Conservation (phyloP, 1,140 invertebrate species). For the Drosophila sucinea region DNA sequence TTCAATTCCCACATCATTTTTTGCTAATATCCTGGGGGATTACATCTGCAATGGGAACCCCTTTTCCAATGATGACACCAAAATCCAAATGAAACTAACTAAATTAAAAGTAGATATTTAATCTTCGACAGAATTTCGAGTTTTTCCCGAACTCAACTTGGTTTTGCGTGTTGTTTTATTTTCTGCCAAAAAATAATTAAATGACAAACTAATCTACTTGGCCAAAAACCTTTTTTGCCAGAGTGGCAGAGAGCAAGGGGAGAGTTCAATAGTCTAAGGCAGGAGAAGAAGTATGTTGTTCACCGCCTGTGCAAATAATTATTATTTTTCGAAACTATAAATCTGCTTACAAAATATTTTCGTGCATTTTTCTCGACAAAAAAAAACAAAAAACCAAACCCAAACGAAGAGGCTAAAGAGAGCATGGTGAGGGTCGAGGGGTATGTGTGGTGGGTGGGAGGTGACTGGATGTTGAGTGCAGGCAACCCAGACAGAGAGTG, state of each 20-base stretch:
- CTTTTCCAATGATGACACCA: slow-evolving; percentile 26
- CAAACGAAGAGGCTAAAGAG: slow-evolving; percentile 11
- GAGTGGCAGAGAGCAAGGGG: background rate
- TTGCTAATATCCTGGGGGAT: slow-evolving; percentile 54
- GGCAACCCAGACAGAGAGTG: slow-evolving; percentile 45
- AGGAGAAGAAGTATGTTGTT: slow-evolving; percentile 13
- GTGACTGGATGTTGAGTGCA: background rate
- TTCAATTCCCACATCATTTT: slow-evolving; percentile 44
- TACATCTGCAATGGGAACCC: slow-evolving; percentile 37
- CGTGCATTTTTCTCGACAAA: slow-evolving; percentile 57
- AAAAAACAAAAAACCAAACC: slow-evolving; percentile 24
- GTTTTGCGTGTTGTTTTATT: background rate
- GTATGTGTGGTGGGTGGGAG: background rate
- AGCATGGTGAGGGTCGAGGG: background rate
- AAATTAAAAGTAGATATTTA: slow-evolving; percentile 62
- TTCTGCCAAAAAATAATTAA: slow-evolving; percentile 71
- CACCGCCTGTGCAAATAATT: slow-evolving; percentile 73
- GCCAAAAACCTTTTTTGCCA: background rate
- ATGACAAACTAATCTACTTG: slow-evolving; percentile 74
- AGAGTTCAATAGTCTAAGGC: background rate
- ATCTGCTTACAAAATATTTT: slow-evolving; percentile 77
- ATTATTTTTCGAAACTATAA: slow-evolving; percentile 78
- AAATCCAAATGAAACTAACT: slow-evolving; percentile 64
- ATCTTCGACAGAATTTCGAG: slow-evolving; percentile 1
- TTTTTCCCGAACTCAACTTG: slow-evolving; percentile 6